phyloP scores from a whole-genome alignment of 2,113 vertebrate species.

The Forbesichthys agassizii region DNA sequence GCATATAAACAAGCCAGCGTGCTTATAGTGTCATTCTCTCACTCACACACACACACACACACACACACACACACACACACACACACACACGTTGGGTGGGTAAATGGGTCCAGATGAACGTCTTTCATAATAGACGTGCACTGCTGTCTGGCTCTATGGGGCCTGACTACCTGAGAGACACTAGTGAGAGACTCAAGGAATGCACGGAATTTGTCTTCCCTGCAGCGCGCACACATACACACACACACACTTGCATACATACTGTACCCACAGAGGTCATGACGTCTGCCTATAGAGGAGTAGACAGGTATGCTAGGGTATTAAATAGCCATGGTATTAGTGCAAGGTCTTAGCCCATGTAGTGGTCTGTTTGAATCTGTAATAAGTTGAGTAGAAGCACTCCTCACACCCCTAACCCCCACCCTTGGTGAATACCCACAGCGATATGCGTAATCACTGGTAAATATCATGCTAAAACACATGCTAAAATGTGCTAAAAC shows the following conservation, averaged over 20 bases:
- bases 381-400: constrained; percentile 1
- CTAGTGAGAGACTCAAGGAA: constrained; percentile 51
- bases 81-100: constrained; percentile 55
- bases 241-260: constrained; percentile 11
- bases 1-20: constrained; percentile 3
- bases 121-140: constrained; percentile 66
- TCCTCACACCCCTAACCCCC: not conserved
- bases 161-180: constrained; percentile 64
- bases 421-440: not conserved
- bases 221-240: constrained; percentile 35
- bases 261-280: constrained; percentile 2
- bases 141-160: constrained; percentile 63
- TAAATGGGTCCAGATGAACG: constrained; percentile 68
- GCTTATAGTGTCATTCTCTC: constrained; percentile 33
- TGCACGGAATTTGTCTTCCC: constrained; percentile 68
- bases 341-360: not conserved
- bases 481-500: not conserved
- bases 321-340: constrained; percentile 10
- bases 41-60: constrained; percentile 7
- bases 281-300: constrained; percentile 8
- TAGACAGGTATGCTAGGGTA: constrained; percentile 16
- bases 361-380: not conserved
- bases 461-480: constrained; percentile 19
- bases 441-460: constrained; percentile 9
- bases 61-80: constrained; percentile 12